phyloP scores from a whole-genome alignment of 1,140 invertebrate species.

The Cherax quadricarinatus region DNA sequence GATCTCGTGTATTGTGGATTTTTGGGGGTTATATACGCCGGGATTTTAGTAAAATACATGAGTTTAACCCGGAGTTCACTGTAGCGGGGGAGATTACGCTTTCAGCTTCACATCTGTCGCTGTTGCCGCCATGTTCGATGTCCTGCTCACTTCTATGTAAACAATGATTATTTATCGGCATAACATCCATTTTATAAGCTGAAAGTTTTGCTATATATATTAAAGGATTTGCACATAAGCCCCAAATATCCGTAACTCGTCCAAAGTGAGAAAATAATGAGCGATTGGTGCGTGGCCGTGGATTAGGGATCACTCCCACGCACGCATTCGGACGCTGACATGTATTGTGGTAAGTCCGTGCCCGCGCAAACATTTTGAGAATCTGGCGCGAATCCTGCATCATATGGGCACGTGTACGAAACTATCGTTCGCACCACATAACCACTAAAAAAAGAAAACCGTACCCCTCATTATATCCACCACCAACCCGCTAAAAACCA shows the following conservation, averaged over 20 bases:
- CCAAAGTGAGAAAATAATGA: not conserved
- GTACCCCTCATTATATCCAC: not conserved
- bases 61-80: slow-evolving; percentile 2
- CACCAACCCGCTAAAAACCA: too few species aligned
- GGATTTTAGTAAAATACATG: not conserved
- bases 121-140: slow-evolving; percentile 33
- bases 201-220: too few species aligned
- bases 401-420: slow-evolving; percentile 66
- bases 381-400: slow-evolving; percentile 69
- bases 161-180: not conserved
- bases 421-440: slow-evolving; percentile 23
- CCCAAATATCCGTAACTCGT: not conserved
- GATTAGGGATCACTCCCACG: not conserved
- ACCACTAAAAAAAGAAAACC: not conserved
- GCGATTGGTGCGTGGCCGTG: not conserved
- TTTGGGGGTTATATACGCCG: too few species aligned
- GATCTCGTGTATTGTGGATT: too few species aligned
- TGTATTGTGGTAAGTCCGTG: slow-evolving; percentile 68
- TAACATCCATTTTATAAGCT: not conserved
- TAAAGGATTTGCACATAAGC: too few species aligned
- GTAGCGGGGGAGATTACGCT: slow-evolving; percentile 42
- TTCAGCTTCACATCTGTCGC: slow-evolving; percentile 61
- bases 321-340: slow-evolving; percentile 47
- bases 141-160: not conserved
- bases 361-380: slow-evolving; percentile 71